Evolutionary conservation across 2,888 invertebrate species (phyloP), one percentile per base, ranked within the genome.

Genomic region (Saturnia japonica): DNA sequence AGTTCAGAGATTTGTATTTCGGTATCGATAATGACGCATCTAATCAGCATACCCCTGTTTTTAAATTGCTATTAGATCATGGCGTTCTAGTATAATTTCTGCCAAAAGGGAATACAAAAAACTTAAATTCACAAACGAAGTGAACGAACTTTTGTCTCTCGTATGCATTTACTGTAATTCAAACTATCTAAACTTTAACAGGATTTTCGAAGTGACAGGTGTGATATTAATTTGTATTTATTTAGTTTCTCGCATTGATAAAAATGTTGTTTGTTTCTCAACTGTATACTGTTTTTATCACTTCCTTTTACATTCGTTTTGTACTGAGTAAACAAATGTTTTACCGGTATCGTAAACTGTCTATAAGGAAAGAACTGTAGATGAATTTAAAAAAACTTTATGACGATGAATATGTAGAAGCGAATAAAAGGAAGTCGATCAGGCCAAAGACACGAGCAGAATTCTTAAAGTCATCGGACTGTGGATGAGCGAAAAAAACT

Each of bases 131-230:
- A 60, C 8, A 25, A 14, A 12, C 14, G 28, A 28, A 60, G 25
- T 28, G 28, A 14, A 60, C 57, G 14, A 12, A 12, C 57, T 60
- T 25, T 28, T 14, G 14, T 60, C 28, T 60, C 12, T 14, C 14
- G 12, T 28, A 60, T 60, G 3, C 14, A 60, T 60, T 28, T 28
- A 60, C 57, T 60, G 57, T 54, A 60, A 28, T 14, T 60, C 28
- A 22, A 60, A 28, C 54, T 72, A 72, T 73, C 68, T 64, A 70
- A 72, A 69, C 69, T 64, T n/a, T 68, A 47, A 16, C 67, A 72
- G 66, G 71, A 77, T 73, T 78, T 77, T 73, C 74, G 73, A 42
- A 57, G 67, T 69, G 69, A 57, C 51, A 45, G n/a, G 64, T 68
- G 68, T 62, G 16, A 25, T 42, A 25, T 70, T 67, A n/a, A 28